Conservation (phyloP, 2,113 vertebrate species). For the Acanthisitta chloris region DNA sequence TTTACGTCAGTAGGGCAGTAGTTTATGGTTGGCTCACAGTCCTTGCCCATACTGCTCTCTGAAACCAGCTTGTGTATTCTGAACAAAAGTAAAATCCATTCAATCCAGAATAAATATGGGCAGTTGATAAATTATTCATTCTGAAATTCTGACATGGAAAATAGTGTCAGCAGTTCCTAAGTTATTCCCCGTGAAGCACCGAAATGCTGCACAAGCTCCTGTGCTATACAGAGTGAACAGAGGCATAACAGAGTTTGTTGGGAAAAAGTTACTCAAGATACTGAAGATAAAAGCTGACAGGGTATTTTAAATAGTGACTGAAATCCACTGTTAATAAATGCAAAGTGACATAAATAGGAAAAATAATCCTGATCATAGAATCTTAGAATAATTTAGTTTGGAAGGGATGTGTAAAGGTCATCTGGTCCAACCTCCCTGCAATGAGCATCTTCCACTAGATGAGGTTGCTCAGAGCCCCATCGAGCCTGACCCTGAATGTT, state of each 20-base stretch:
- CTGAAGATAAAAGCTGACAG: not conserved
- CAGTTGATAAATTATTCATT: not conserved
- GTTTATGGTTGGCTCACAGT: not conserved
- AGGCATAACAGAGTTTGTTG: not conserved
- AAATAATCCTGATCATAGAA: not conserved
- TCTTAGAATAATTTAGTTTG: not conserved
- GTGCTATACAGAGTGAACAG: not conserved
- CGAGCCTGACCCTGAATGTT: not conserved
- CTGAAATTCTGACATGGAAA: not conserved
- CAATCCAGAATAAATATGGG: not conserved
- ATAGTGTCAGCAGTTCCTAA: not conserved
- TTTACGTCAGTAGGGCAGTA: not conserved
- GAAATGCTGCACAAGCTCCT: not conserved
- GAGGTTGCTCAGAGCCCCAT: not conserved
- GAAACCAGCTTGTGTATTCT: not conserved
- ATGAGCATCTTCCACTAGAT: not conserved
- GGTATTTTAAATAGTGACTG: not conserved
- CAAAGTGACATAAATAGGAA: not conserved
- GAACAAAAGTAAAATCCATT: not conserved
- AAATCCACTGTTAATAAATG: not conserved
- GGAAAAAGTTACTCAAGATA: not conserved
- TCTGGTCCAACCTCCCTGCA: not conserved
- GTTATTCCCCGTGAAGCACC: not conserved
- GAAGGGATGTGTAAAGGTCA: not conserved
- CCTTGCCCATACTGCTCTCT: not conserved